Evolutionary conservation across 2,113 vertebrate species (phyloP), one percentile per base, ranked within the genome.

Genomic region (Hipposideros armiger): DNA sequence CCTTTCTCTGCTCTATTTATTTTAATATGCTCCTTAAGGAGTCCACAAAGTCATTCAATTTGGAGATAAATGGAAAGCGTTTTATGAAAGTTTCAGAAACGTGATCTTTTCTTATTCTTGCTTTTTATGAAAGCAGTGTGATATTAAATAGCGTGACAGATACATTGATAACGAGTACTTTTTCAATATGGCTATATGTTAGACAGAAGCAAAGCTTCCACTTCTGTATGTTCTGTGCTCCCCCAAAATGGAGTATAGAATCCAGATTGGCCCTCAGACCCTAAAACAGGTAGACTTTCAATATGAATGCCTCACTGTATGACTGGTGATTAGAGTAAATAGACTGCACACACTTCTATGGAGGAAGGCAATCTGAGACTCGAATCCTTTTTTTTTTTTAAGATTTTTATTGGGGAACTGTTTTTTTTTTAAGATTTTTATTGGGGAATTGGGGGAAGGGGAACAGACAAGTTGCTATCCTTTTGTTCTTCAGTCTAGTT

Each of bases 21-120:
- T 66, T 73, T 67, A 64, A 56, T 64, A 74, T 76, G 58, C 67
- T 84, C 91, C 60, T 81, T 77, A 87, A 62, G 11, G 76, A 88
- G 58, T 80, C 52, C 28, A 67, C 47, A 69, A 19, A 69, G 32
- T 54, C 66, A 84, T 69, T 92, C 28, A 62, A 30, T 80, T 73
- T 58, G 13, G 3, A 81, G 50, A 64, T 86, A 60, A 95, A 60
- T 91, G 58, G 42, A 89, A 91, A 58, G 11, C 3, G 17, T n/a
- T 76, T 45, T 58, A 32, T 74, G 70, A 91, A 84, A 47, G 45
- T 91, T 91, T 64, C 36, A 32, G 30, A 89, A 74, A 20, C 28
- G 2, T 70, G 11, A 13, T 64, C 56, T 80, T 85, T 92, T 52
- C 42, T 80, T 64, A n/a, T 40, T 80, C n/a, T 62, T 89, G 8